phyloP scores from a whole-genome alignment of 2,888 invertebrate species.

The Scaptomyza reducta region DNA sequence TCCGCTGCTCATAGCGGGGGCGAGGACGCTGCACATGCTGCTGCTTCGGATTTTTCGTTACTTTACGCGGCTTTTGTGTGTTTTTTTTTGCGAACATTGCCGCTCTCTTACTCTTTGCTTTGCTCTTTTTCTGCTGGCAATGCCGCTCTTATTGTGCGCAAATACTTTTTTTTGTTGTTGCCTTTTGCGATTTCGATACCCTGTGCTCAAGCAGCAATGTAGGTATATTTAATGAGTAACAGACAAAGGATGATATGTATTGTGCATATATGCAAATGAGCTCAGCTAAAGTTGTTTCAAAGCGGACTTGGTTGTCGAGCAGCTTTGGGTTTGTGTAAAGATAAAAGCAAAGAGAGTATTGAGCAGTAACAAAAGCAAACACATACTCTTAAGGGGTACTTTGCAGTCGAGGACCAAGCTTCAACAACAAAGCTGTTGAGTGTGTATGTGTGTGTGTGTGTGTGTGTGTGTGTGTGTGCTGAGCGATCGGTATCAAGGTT shows the following conservation, averaged over 20 bases:
- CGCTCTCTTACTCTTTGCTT: slow-evolving; percentile 35
- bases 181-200: slow-evolving; percentile 55
- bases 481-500: slow-evolving; percentile 83
- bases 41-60: slow-evolving; percentile 27
- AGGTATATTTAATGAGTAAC: slow-evolving; percentile 12
- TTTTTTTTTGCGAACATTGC: slow-evolving; percentile 50
- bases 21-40: slow-evolving; percentile 47
- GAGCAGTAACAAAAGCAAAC: neutral
- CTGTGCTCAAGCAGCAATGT: slow-evolving; percentile 6
- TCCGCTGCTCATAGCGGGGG: slow-evolving; percentile 47
- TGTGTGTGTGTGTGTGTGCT: slow-evolving; percentile 51
- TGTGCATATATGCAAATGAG: slow-evolving; percentile 4
- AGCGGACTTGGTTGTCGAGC: neutral
- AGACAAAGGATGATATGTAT: neutral
- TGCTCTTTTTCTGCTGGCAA: slow-evolving; percentile 42
- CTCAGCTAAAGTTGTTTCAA: neutral
- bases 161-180: slow-evolving; percentile 40
- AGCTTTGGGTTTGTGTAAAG: neutral
- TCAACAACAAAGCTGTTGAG: slow-evolving; percentile 4
- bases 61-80: slow-evolving; percentile 19
- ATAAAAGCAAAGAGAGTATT: neutral
- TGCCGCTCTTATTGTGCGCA: slow-evolving; percentile 51
- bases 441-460: slow-evolving; percentile 19
- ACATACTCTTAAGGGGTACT: slow-evolving; percentile 34
- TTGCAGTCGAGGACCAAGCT: slow-evolving; percentile 17